Evolutionary conservation across 2,888 invertebrate genomes (phyloP).

Genomic region (Eupithecia dodoneata): DNA sequence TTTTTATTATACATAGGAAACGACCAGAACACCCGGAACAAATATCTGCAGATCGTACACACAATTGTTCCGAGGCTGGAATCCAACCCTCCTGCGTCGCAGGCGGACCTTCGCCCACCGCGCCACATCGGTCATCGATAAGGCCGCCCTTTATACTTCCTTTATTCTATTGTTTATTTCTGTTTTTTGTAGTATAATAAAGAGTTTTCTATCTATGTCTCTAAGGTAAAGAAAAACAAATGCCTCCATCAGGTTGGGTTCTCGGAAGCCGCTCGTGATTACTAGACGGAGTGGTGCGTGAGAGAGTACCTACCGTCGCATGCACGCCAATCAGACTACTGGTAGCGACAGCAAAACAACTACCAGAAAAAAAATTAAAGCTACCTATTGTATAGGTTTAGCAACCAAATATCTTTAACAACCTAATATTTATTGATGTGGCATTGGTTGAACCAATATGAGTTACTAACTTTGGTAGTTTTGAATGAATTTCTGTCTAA

Average conservation of each 20-base stretch:
- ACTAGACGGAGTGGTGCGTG: constrained; percentile 2
- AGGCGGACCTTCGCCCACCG: too few species aligned
- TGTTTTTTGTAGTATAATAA: too few species aligned
- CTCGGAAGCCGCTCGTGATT: constrained; percentile 4
- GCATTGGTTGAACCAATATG: background rate
- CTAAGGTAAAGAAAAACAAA: background rate
- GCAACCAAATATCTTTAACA: background rate
- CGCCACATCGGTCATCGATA: too few species aligned
- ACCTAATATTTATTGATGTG: background rate
- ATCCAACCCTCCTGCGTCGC: too few species aligned
- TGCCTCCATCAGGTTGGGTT: background rate
- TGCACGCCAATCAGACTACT: constrained; percentile 3
- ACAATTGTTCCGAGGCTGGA: too few species aligned
- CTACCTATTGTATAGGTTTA: background rate
- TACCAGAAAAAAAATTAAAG: background rate
- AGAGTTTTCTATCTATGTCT: too few species aligned
- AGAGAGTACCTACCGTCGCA: constrained; percentile 3
- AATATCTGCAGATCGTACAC: too few species aligned
- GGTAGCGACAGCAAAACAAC: background rate
- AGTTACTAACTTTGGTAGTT: background rate
- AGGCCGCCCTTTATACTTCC: too few species aligned
- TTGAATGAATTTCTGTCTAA: background rate
- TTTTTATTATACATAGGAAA: too few species aligned
- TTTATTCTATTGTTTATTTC: too few species aligned
- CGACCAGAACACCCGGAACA: too few species aligned